Conservation (phyloP, 2,888 invertebrate genomes). For the Catocala sponsa region DNA sequence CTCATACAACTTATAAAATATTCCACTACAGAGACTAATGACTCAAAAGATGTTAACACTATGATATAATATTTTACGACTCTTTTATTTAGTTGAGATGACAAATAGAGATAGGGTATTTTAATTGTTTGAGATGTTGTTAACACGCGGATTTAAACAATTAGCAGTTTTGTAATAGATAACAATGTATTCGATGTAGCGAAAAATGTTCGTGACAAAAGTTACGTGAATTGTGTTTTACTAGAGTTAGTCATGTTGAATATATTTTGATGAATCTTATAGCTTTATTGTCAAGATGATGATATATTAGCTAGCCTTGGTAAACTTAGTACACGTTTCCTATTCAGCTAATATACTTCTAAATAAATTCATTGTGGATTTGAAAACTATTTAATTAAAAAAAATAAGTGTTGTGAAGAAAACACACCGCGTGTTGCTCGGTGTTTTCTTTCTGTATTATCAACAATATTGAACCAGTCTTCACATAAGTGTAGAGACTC, state of each 20-base stretch:
- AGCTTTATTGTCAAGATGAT: background rate
- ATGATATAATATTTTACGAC: constrained; percentile 31
- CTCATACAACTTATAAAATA: background rate
- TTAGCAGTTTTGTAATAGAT: constrained; percentile 47
- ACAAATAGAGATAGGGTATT: constrained; percentile 39
- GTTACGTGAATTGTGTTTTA: background rate
- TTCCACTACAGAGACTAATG: constrained; percentile 14
- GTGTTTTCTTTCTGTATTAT: no score
- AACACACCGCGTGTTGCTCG: no score
- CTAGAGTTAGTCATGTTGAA: background rate
- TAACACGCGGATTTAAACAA: constrained; percentile 41
- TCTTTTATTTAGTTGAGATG: constrained; percentile 32
- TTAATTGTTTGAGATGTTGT: constrained; percentile 38
- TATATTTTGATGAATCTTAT: background rate
- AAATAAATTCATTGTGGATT: no score
- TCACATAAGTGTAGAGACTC: no score
- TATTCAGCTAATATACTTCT: no score
- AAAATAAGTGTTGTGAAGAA: no score
- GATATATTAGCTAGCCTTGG: background rate
- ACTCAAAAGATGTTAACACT: constrained; percentile 20
- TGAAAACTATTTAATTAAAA: no score
- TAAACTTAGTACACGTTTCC: no score
- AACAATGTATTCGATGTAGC: constrained; percentile 22
- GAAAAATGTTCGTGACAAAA: constrained; percentile 12
- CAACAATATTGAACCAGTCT: no score